Base-by-base conservation (phyloP, 2,888 invertebrate genomes). In the Drosophila sordidapex region DNA sequence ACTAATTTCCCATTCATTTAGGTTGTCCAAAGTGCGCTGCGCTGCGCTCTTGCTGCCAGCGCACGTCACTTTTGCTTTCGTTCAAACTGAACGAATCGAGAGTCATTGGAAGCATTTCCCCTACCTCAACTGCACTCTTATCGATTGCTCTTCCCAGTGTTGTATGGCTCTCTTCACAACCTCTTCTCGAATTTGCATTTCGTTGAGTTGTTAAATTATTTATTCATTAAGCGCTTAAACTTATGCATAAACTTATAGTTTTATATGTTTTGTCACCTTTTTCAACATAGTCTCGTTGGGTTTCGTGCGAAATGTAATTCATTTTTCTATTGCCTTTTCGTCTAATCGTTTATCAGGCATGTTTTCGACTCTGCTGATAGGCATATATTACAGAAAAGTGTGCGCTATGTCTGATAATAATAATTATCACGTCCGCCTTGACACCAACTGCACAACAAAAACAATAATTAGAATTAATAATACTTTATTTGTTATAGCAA, bases 271-370 rank as follows among this genome's bases (percentile, higher is more conserved):
- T 76, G 53, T 43, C 74, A 64, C 60, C 43, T 31, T 38, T 61
- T 67, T 25, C n/a, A 60, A 51, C 27, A 64, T 46, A 38, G 36
- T 66, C 62, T 49, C 36, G 40, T 67, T 56, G 46, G 40, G 31
- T 43, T 56, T 63, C 33, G 68, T 77, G 64, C 62, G 38, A 56
- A 59, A 31, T 62, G 38, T 72, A 51, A 54, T 56, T 62, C 21
- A 25, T 58, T 61, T 57, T 51, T 43, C 4, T n/a, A 29, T 13
- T 43, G 13, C 4, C 33, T 54, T 61, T 33, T 75, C 64, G 25
- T 57, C 40, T 31, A 10, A 0, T 11, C 48, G 21, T 71, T 76
- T 64, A 71, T 76, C 64, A 49, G 51, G 3, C 29, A 27, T 33
- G 27, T 58, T 54, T 36, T 53, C 18, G 54, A 7, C n/a, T 54